These are phyloP conservation scores for Arenicola marina DNA, from an alignment of 2,888 invertebrate species.

Conservation along the genomic window DNA sequence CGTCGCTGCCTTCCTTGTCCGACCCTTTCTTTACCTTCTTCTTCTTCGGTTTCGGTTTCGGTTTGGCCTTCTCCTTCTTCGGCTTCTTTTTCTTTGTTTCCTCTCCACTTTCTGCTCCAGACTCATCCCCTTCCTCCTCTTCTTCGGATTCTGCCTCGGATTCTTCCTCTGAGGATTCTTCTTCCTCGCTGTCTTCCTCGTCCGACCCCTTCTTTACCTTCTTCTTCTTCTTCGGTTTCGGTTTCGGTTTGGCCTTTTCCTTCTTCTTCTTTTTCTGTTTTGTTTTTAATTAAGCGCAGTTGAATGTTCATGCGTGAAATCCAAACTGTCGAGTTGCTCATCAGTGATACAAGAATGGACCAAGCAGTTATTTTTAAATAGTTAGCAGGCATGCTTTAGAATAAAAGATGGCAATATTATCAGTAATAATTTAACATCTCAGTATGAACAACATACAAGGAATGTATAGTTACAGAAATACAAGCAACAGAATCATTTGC, in stretches of 20 bases:
- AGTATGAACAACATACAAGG: no score
- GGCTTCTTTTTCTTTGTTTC: constrained; percentile 6
- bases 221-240: constrained; percentile 11
- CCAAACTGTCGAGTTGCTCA: no score
- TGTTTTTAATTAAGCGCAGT: constrained; percentile 15
- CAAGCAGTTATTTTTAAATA: no score
- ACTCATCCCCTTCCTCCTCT: background rate
- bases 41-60: background rate
- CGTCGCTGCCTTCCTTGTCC: background rate
- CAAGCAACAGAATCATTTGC: no score
- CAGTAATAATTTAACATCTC: no score
- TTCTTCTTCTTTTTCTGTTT: constrained; percentile 14
- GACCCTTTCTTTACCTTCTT: background rate
- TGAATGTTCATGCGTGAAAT: no score
- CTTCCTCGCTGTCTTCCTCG: background rate
- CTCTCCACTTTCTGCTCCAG: constrained; percentile 7
- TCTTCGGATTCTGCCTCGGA: background rate
- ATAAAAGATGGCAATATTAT: no score
- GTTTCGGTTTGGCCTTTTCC: constrained; percentile 13
- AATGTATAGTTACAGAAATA: no score
- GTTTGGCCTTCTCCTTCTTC: constrained; percentile 6
- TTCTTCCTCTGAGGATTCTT: background rate
- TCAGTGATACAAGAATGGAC: no score
- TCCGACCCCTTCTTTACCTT: background rate
- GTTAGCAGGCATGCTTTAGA: no score